Percentiles rank a stretch among this genome's conserved stretches.
Evolutionary conservation across 2,113 vertebrate species (phyloP).

Genomic region (Orycteropus afer): DNA sequence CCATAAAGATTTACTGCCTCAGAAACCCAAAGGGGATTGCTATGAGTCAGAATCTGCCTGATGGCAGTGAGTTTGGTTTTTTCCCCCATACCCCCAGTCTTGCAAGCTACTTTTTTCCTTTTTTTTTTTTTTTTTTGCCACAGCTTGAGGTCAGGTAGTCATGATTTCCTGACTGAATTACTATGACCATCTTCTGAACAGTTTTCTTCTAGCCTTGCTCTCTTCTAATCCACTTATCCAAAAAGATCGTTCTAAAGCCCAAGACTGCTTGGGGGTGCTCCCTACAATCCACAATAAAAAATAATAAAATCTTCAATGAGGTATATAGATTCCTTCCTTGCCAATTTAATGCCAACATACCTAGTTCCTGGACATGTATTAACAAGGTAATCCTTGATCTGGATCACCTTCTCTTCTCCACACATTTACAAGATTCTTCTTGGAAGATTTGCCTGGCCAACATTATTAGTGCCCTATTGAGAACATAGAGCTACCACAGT

Average conservation of each 20-base stretch:
- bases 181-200: neutral
- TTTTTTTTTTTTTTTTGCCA: neutral
- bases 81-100: no score
- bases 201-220: neutral
- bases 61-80: no score
- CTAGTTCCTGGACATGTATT: neutral
- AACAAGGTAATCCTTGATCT: neutral
- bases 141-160: neutral
- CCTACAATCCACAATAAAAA: neutral
- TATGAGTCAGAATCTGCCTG: no score
- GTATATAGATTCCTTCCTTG: neutral
- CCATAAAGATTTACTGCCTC: no score
- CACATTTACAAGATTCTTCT: neutral
- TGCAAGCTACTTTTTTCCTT: no score
- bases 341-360: neutral
- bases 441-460: neutral
- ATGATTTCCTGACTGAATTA: neutral
- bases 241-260: neutral
- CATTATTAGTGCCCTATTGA: neutral
- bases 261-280: no score
- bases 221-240: neutral
- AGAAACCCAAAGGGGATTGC: no score
- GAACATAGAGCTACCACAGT: fast-evolving
- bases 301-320: neutral
- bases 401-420: neutral